Evolutionary conservation across 2,888 invertebrate species (phyloP).

Genomic region (Lithophane socia): DNA sequence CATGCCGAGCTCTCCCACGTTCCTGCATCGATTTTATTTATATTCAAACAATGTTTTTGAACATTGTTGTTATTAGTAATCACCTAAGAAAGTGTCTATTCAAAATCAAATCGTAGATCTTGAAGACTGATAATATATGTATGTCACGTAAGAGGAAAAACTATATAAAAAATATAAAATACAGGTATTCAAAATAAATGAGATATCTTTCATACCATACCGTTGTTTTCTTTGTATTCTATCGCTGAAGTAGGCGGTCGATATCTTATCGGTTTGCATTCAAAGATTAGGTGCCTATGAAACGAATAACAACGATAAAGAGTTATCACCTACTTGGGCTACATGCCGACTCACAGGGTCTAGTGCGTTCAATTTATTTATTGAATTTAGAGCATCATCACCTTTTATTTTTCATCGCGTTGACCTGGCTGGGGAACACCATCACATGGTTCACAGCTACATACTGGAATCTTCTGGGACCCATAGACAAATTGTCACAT

Average conservation of each 20-base stretch:
- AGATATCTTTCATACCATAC: conserved; percentile 26
- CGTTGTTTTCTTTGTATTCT: conserved; percentile 49
- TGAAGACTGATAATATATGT: conserved; percentile 36
- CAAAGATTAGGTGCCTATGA: conserved; percentile 36
- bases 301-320: conserved; percentile 25
- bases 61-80: not conserved
- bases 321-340: not conserved
- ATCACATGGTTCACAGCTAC: not conserved
- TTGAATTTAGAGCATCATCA: not conserved
- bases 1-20: not conserved
- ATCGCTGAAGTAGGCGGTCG: conserved; percentile 25
- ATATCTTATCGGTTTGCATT: conserved; percentile 58
- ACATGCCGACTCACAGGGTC: conserved; percentile 2
- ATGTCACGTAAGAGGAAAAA: conserved; percentile 16
- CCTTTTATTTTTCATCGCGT: not conserved
- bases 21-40: not conserved
- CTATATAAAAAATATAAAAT: conserved; percentile 1
- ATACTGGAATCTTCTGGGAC: not conserved
- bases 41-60: not conserved
- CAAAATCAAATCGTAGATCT: conserved; percentile 20
- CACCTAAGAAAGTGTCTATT: not conserved
- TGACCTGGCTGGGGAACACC: not conserved
- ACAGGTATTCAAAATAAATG: conserved; percentile 38
- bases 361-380: conserved; percentile 8
- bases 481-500: not conserved